Base-by-base conservation (phyloP, 2,888 invertebrate species). In the Parthenolecanium corni region DNA sequence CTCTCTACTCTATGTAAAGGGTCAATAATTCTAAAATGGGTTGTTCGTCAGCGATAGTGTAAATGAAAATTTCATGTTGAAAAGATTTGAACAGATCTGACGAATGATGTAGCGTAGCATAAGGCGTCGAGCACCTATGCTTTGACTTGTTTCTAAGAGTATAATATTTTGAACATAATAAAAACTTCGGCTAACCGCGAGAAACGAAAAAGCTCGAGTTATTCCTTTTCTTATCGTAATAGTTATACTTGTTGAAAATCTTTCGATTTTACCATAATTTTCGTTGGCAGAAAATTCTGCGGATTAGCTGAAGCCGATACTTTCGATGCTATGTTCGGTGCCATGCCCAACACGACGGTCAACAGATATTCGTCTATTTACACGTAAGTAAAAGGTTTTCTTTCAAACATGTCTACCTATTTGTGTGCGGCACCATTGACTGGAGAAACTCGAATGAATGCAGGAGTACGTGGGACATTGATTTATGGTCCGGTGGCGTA, bases 401-500 rank as follows among this genome's bases (percentile, higher is more conserved):
- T 9, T 20, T 25, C 6, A 1, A 2, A 4, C 25, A 14, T 3
- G 2, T 40, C 40, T 40, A 40, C 2, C n/a, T 40, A 14, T 40
- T 40, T 1, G 40, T 14, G 12, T 40, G n/a, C 40, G 40, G n/a
- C n/a, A 2, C 38, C 14, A 38, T 38, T 38, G 38, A 38, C 38
- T 38, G 38, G 38, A 38, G 14, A 40, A 42, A 31, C 9, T 25
- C 16, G 14, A 23, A 11, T 44, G 6, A 14, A 16, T 14, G n/a
- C 70, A 86, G 86, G 65, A 86, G 89, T 74, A 90, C 92, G 1
- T 80, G 85, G 66, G 95, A 95, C 73, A 88, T 95, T 46, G 94
- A 95, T 77, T 78, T 94, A 61, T 95, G 93, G 90, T 89, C 91
- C 18, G 94, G 92, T 58, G 94, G 93, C 56, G 90, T 94, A 12